phyloP scores from a whole-genome alignment of 2,113 vertebrate species.

The Channa maculata region DNA sequence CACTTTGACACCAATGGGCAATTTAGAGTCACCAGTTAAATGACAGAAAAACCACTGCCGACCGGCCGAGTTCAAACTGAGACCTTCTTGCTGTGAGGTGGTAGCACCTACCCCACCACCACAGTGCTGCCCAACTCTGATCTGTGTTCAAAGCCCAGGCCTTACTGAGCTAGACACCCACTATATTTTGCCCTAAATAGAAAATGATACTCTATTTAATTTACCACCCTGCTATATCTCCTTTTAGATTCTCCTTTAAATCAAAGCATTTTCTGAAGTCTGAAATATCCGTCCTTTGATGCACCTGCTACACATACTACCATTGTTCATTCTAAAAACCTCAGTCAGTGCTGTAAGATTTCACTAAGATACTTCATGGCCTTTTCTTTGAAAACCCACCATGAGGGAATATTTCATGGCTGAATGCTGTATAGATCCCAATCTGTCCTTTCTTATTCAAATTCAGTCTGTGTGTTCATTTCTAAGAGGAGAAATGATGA shows the following conservation, averaged over 20 bases:
- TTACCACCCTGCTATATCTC: neutral
- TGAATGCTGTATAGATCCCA: no score
- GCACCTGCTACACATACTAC: constrained; percentile 20
- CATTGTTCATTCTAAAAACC: constrained; percentile 28
- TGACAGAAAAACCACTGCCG: no score
- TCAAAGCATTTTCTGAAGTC: constrained; percentile 24
- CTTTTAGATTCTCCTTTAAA: constrained; percentile 23
- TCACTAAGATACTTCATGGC: constrained; percentile 8
- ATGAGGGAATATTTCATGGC: neutral
- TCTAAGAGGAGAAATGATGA: constrained; percentile 13
- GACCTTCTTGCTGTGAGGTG: no score
- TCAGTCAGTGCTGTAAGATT: constrained; percentile 8
- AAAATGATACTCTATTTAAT: no score
- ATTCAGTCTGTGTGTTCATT: constrained; percentile 18
- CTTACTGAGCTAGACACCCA: no score
- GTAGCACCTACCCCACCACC: no score
- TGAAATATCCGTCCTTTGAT: constrained; percentile 42
- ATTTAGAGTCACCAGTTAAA: no score
- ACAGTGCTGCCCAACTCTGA: no score
- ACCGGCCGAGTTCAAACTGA: no score
- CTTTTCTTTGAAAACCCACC: constrained; percentile 13
- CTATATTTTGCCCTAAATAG: no score
- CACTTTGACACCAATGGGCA: no score
- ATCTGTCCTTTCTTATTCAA: neutral
- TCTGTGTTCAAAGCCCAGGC: no score